Evolutionary conservation across 1,140 invertebrate genomes (phyloP).

Genomic region (Agrilus planipennis): DNA sequence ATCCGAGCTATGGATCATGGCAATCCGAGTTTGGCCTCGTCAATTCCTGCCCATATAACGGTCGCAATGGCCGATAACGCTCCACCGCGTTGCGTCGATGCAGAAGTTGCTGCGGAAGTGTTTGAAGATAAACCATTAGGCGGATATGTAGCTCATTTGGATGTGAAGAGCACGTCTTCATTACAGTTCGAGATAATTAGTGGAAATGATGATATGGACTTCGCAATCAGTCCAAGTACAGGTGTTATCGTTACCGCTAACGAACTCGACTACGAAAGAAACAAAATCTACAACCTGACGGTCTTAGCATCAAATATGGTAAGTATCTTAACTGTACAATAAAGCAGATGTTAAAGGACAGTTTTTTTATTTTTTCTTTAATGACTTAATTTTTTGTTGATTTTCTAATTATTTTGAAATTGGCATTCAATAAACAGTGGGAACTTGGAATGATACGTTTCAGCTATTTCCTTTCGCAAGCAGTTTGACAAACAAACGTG

Average conservation of each 20-base stretch:
- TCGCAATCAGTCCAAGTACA: conserved; percentile 74
- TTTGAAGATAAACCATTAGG: conserved; percentile 73
- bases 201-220: conserved; percentile 62
- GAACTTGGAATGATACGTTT: too few relatives aligned
- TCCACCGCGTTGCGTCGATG: conserved; percentile 61
- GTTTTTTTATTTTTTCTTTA: too few relatives aligned
- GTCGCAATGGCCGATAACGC: conserved; percentile 83
- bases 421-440: too few relatives aligned
- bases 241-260: conserved; percentile 64
- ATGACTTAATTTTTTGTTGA: too few relatives aligned
- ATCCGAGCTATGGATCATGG: conserved; percentile 76
- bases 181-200: conserved; percentile 70
- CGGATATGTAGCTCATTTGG: conserved; percentile 62
- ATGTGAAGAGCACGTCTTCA: conserved; percentile 66
- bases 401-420: too few relatives aligned
- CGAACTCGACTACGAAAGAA: conserved; percentile 67
- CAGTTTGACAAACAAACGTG: too few relatives aligned
- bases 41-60: conserved; percentile 72
- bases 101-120: conserved; percentile 52
- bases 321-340: conserved; percentile 29
- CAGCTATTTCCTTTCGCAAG: too few relatives aligned
- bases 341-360: too few relatives aligned
- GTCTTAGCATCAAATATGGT: conserved; percentile 79
- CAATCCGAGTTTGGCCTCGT: conserved; percentile 56
- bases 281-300: conserved; percentile 69